A percentile compares a stretch with the other conserved stretches of the same genome.
Conservation (phyloP, 2,797 vertebrate species). For the Argya squamiceps region DNA sequence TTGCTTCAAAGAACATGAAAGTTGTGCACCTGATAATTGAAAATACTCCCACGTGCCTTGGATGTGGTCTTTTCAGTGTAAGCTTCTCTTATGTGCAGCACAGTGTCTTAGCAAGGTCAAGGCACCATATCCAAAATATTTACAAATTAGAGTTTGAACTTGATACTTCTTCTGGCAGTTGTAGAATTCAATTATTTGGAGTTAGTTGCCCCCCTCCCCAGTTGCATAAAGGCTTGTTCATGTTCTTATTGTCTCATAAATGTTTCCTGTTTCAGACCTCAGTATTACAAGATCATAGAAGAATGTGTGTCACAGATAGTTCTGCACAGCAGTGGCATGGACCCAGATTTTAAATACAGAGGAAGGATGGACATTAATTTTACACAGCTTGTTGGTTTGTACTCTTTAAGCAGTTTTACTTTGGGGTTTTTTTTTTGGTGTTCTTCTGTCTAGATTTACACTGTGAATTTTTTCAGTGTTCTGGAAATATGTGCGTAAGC, state of each 20-base stretch:
- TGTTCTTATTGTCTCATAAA: background rate
- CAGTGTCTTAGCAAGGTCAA: accelerated
- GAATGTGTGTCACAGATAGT: conserved; percentile 96
- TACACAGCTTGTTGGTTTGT: conserved; percentile 90
- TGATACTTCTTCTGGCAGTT: background rate
- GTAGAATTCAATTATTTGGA: background rate
- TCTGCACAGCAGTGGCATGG: conserved; percentile 91
- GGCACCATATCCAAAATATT: background rate
- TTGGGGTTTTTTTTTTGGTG: background rate
- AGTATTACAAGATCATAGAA: conserved; percentile 98
- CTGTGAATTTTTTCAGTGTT: background rate
- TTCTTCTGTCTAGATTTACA: background rate
- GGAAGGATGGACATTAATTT: conserved; percentile 92
- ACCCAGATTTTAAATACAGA: conserved; percentile 94
- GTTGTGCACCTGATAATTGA: background rate
- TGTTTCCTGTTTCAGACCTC: conserved; percentile 81
- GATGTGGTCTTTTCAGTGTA: background rate
- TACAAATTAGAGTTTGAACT: background rate
- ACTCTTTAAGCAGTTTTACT: background rate
- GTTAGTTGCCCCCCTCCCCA: accelerated
- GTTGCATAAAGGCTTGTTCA: background rate
- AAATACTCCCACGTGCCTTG: background rate
- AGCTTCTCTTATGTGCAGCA: background rate
- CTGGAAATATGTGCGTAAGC: background rate
- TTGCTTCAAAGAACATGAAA: background rate